Conservation (phyloP, 1,140 invertebrate genomes). For the Drosophila arizonae region DNA sequence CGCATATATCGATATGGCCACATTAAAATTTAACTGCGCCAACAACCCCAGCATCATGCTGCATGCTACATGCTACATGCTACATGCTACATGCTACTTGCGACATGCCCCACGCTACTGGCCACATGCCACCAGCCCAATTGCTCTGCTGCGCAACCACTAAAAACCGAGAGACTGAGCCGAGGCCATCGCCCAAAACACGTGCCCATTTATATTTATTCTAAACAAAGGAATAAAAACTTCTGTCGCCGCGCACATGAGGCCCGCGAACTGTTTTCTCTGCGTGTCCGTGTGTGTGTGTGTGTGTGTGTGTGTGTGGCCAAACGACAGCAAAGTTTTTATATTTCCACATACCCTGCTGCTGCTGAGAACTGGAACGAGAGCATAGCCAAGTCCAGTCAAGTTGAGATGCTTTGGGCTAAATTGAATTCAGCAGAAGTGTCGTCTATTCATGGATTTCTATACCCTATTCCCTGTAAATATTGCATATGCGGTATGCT, state of each 20-base stretch:
- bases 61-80: constrained; percentile 13
- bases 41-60: constrained; percentile 24
- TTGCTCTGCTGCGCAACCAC: constrained; percentile 38
- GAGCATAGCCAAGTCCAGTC: too few species aligned
- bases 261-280: constrained; percentile 34
- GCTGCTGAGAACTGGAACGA: neutral
- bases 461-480: too few species aligned
- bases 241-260: constrained; percentile 74
- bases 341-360: constrained; percentile 4
- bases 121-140: neutral
- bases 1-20: constrained; percentile 76
- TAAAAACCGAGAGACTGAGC: constrained; percentile 23
- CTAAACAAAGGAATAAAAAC: constrained; percentile 81
- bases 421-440: too few species aligned
- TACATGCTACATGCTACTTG: neutral
- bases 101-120: neutral
- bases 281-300: too few species aligned
- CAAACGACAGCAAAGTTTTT: constrained; percentile 5
- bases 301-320: neutral
- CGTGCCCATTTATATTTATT: constrained; percentile 77
- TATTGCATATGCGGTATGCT: too few species aligned
- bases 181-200: constrained; percentile 50
- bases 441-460: too few species aligned
- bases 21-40: constrained; percentile 81
- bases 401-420: too few species aligned